These are phyloP conservation scores for Sarcophaga rosellei DNA, from an alignment of 2,888 invertebrate species.

Conservation along the genomic window DNA sequence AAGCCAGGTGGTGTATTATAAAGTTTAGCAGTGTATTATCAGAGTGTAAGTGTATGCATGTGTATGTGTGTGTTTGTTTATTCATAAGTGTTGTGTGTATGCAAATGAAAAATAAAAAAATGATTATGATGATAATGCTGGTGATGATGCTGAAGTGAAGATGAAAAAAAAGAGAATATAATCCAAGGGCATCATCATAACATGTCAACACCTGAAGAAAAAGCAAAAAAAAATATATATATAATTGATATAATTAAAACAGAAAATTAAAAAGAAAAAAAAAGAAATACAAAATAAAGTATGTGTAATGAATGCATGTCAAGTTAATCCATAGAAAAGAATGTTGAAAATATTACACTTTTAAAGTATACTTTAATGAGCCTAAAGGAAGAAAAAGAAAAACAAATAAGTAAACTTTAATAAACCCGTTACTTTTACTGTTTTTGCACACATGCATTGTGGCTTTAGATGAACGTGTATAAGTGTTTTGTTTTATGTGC, in stretches of 20 bases:
- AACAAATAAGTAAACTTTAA: not conserved
- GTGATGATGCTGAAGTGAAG: not conserved
- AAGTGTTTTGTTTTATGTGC: not conserved
- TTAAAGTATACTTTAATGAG: slow-evolving; percentile 42
- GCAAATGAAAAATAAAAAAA: not conserved
- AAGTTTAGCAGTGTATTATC: not conserved
- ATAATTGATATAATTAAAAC: not conserved
- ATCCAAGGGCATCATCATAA: not conserved
- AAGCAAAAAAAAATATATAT: not conserved
- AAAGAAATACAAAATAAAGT: not conserved
- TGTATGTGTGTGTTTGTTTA: not conserved
- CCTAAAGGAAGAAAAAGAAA: not conserved
- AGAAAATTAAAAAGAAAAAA: not conserved
- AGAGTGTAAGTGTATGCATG: not conserved
- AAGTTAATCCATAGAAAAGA: not conserved
- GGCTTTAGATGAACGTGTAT: not conserved
- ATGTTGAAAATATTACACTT: not conserved
- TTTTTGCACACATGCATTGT: not conserved
- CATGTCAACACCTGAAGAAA: not conserved
- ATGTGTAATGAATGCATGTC: not conserved
- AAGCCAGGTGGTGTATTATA: not conserved
- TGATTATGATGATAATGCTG: not conserved
- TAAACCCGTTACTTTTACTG: not conserved
- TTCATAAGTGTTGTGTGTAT: not conserved
- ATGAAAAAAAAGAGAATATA: not conserved